These are phyloP conservation scores for Arrhopalites spinosus DNA, from an alignment of 2,888 invertebrate genomes.

Conservation along the genomic window DNA sequence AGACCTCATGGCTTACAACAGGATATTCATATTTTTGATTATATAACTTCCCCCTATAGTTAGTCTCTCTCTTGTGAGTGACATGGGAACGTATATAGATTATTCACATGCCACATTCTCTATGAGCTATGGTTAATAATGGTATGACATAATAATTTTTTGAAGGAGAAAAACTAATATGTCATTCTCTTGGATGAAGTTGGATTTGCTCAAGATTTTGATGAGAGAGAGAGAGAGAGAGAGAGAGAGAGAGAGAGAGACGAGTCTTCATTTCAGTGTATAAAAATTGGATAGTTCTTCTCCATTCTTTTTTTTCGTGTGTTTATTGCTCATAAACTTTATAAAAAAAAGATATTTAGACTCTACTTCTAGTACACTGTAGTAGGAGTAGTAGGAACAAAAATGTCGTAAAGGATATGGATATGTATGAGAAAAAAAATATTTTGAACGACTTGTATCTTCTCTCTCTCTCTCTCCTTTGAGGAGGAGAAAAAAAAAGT, in stretches of 20 bases:
- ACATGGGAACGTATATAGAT: no score
- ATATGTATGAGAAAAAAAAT: constrained; percentile 7
- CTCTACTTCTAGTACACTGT: no score
- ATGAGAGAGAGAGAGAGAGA: constrained; percentile 11
- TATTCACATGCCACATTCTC: no score
- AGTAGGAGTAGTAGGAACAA: no score
- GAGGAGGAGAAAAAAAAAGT: constrained; percentile 6
- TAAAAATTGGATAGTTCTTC: not conserved
- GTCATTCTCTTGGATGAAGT: constrained; percentile 4
- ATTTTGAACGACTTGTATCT: constrained; percentile 36
- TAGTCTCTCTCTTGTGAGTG: no score
- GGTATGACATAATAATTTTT: no score
- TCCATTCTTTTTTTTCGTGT: not conserved
- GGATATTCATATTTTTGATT: no score
- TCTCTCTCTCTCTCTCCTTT: constrained; percentile 10
- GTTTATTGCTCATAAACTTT: constrained; percentile 22
- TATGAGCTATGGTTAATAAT: no score
- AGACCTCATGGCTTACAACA: no score
- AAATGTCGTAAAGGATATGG: constrained; percentile 30
- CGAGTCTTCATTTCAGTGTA: no score
- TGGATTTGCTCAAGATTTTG: not conserved
- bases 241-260: constrained; percentile 4
- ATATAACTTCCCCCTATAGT: not conserved
- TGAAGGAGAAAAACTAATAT: no score
- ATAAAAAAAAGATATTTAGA: constrained; percentile 44